A percentile compares a stretch with the other conserved stretches of the same genome.
Evolutionary conservation across 2,888 invertebrate species (phyloP).

Genomic region (Acanthopleura granulata): DNA sequence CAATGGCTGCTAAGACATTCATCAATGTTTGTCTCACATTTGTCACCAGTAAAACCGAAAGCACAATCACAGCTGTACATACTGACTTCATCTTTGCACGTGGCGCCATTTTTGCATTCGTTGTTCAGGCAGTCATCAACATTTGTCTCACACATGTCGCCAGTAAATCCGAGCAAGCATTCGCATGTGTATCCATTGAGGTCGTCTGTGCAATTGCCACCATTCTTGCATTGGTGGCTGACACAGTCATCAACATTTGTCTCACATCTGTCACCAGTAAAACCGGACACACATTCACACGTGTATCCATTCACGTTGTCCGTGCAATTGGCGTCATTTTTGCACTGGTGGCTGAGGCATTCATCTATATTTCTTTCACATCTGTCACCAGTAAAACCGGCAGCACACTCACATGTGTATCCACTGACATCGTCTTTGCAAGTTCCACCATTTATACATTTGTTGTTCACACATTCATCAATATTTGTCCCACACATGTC

Average conservation of each 20-base stretch:
- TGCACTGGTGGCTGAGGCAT: conserved; percentile 40
- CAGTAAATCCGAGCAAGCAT: conserved; percentile 78
- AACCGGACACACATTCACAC: conserved; percentile 18
- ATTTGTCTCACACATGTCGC: conserved; percentile 78
- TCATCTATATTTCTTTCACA: conserved; percentile 46
- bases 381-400: conserved; percentile 53
- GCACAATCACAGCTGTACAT: conserved; percentile 84
- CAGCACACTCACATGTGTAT: conserved; percentile 84
- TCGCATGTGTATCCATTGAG: conserved; percentile 32
- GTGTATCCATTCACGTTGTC: conserved; percentile 9
- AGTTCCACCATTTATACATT: conserved; percentile 72
- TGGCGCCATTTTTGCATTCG: conserved; percentile 72
- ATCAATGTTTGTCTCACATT: conserved; percentile 75
- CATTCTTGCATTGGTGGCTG: conserved; percentile 45
- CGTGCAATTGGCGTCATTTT: conserved; percentile 30
- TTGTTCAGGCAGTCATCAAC: conserved; percentile 62
- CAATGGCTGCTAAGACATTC: conserved; percentile 68
- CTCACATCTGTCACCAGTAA: not conserved
- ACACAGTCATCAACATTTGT: conserved; percentile 47
- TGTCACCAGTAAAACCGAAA: conserved; percentile 83
- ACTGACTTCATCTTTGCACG: conserved; percentile 29
- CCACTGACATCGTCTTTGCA: conserved; percentile 30
- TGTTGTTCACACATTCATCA: conserved; percentile 8
- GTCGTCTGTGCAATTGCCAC: conserved; percentile 36
- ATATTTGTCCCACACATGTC: not conserved